Evolutionary conservation across 2,797 vertebrate species (phyloP), one percentile per base, ranked within the genome.

Genomic region (Lepus oiostolus): DNA sequence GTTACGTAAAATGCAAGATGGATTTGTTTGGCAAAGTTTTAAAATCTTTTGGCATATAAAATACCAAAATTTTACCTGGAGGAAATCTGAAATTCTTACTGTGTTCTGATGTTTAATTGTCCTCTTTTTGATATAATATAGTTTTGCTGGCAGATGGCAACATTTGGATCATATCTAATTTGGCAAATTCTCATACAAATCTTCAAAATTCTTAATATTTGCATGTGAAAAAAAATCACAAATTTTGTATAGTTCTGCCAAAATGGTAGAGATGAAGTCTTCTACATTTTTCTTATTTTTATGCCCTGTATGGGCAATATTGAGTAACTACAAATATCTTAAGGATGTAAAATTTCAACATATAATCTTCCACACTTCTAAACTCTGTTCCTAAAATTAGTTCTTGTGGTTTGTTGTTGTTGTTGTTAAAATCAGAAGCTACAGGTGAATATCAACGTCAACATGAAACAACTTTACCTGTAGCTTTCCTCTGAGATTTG

Each of bases 111-210:
- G 58, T 95, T 96, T 96, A 86, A 91, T 95, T 94, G 96, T 96
- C 65, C 5, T 95, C 65, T 80, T 83, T 88, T 95, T 95, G 77
- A 89, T 74, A 11, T 81, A 86, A 87, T 87, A 86, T 80, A 96
- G 74, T 86, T 90, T 94, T 95, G 21, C 80, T 97, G 89, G 88
- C 97, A 96, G 96, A 97, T 97, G 97, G 96, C 77, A 96, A 76
- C 81, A 92, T 91, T 96, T 95, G 96, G 74, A 93, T 92, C 60
- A 89, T 92, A 84, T 22, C 86, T 74, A 92, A 88, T 94, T 96
- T 96, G 96, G 95, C 91, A 95, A 97, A 95, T 93, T 96, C 88
- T 94, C 86, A 32, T 82, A 93, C 87, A 81, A 94, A 68, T 96
- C 71, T 92, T 95, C n/a, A 93, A 70, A 89, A 81, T 26, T 90